Evolutionary conservation across 2,888 invertebrate genomes (phyloP).

Genomic region (Eristalis tenax): DNA sequence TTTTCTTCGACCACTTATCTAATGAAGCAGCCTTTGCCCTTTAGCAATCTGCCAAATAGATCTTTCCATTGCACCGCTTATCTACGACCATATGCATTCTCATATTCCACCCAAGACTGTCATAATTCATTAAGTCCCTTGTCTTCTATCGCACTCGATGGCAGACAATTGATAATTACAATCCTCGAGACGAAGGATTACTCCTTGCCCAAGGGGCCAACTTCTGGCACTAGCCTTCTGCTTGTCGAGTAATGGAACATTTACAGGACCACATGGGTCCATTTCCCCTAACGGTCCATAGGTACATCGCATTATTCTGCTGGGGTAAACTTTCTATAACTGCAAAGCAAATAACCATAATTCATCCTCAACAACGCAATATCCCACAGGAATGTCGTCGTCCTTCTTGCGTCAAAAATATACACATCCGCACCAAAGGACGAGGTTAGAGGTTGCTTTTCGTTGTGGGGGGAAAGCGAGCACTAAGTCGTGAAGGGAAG

Average conservation of each 20-base stretch:
- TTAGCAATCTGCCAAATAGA: conserved; percentile 48
- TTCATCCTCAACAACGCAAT: conserved; percentile 58
- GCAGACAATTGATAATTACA: conserved; percentile 70
- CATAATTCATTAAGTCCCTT: conserved; percentile 65
- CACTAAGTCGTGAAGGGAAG: conserved; percentile 55
- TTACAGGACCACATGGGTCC: conserved; percentile 65
- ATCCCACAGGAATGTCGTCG: conserved; percentile 65
- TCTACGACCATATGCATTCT: conserved; percentile 58
- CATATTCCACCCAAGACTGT: conserved; percentile 45
- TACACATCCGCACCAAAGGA: not conserved
- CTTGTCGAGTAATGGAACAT: conserved; percentile 56
- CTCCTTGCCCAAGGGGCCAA: conserved; percentile 41
- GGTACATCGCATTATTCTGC: conserved; percentile 44
- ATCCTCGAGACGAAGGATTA: conserved; percentile 61
- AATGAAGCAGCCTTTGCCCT: conserved; percentile 28
- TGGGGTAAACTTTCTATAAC: conserved; percentile 29
- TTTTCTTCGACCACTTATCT: conserved; percentile 36
- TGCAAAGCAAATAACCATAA: conserved; percentile 69
- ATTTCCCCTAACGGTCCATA: conserved; percentile 46
- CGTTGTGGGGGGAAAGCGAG: conserved; percentile 42
- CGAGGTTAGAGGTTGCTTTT: conserved; percentile 53
- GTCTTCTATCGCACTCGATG: conserved; percentile 35
- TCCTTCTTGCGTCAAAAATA: conserved; percentile 46
- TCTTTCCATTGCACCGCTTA: conserved; percentile 52
- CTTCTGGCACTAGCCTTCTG: not conserved